Evolutionary conservation across 2,113 vertebrate species (phyloP), one percentile per base, ranked within the genome.

Genomic region (Cygnus atratus): DNA sequence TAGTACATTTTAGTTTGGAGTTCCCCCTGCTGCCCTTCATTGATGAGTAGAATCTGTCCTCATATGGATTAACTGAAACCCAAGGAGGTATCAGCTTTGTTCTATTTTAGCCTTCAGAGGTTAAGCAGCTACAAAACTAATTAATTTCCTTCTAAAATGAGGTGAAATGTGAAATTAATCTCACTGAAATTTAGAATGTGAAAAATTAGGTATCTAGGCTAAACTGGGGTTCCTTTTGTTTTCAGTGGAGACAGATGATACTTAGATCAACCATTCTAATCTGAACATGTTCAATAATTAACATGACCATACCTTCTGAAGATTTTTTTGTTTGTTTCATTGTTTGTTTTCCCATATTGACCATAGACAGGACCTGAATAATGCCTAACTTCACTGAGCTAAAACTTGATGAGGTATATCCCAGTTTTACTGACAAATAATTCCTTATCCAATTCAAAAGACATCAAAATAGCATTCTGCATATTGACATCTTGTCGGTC

Each of bases 251-350:
- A n/a, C 10, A 46, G 10, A 41, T 70, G 7, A 0, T 31, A 17
- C 22, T 67, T 57, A 41, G 37, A 41, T n/a, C 90, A 70, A 71
- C 2, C 5, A 22, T 71, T 21, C 6, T 43, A 35, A 46, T 22
- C 3, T 5, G 2, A 11, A 0, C 63, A 46, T 55, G 70, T 15
- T 25, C 0, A 0, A 26, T 48, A 71, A 78, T 1, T 4, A 84
- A 1, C 0, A 1, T 24, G 19, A 52, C 11, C 13, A 14, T 13
- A 52, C 3, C 4, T 41, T 65, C 31, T 67, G 19, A 62, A 15
- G 10, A 29, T 48, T 48, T 48, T 48, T 46, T 43, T 16, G 6
- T 46, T 46, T 20, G 44, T 20, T 48, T 21, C 5, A 21, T 46
- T 33, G 1, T 13, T 10, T 66, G 13, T 70, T 1, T 28, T 91